phyloP scores from a whole-genome alignment of 2,113 vertebrate species.

The Lepus timidus region DNA sequence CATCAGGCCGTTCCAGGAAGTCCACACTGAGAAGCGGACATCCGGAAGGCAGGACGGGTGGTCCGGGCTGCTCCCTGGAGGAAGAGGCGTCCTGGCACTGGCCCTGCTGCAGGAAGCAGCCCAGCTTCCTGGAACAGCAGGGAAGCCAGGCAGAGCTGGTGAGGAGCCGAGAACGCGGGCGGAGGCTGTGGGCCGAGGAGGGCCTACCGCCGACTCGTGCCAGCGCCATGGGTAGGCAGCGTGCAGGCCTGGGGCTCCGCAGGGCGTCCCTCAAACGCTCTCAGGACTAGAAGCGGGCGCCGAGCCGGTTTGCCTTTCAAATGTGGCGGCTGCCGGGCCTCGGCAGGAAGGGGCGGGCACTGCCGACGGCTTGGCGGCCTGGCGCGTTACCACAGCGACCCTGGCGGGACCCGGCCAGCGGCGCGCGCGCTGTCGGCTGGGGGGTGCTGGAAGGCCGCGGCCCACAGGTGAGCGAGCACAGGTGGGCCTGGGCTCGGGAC shows the following conservation, averaged over 20 bases:
- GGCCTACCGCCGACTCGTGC: too few species aligned
- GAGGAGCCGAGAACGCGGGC: not conserved
- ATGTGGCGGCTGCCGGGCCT: not conserved
- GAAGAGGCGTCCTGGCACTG: not conserved
- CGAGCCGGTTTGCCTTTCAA: not conserved
- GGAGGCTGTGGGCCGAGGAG: not conserved
- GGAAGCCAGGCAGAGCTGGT: not conserved
- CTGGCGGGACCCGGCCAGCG: rapidly evolving
- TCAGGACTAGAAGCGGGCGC: not conserved
- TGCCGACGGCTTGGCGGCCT: not conserved
- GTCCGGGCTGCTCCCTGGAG: not conserved
- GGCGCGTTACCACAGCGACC: conserved; percentile 70
- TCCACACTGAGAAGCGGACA: not conserved
- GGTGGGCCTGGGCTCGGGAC: not conserved
- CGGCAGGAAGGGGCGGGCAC: conserved; percentile 52
- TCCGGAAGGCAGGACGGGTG: not conserved
- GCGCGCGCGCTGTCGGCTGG: rapidly evolving
- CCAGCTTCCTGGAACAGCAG: not conserved
- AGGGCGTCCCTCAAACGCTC: not conserved
- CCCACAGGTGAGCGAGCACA: not conserved
- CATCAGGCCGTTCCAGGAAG: not conserved
- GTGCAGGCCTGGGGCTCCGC: not conserved
- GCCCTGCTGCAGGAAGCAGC: not conserved
- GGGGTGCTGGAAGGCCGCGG: not conserved
- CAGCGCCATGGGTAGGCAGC: not conserved